Evolutionary conservation across 2,888 invertebrate species (phyloP).

Genomic region (Morinoia aosen): DNA sequence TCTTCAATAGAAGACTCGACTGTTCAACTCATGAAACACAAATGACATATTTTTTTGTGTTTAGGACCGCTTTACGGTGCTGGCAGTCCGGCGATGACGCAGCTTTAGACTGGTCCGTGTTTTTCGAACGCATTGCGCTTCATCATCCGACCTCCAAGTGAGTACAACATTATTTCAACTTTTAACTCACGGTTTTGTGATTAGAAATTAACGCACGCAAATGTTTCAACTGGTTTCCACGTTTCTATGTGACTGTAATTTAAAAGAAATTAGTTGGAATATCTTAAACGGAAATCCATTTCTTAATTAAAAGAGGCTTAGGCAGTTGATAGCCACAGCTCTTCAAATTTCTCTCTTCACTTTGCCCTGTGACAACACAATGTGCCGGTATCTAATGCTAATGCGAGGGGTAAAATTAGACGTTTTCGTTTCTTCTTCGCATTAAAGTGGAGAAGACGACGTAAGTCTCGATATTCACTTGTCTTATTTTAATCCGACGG

Average conservation of each 20-base stretch:
- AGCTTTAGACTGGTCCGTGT: conserved; percentile 33
- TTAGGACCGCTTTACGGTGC: not conserved
- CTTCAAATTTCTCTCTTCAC: too few species aligned
- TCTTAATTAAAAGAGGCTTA: not conserved
- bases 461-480: not conserved
- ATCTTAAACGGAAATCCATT: not conserved
- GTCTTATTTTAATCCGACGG: not conserved
- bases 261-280: too few species aligned
- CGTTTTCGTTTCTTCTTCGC: not conserved
- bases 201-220: too few species aligned
- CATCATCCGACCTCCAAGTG: not conserved
- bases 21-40: not conserved
- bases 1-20: not conserved
- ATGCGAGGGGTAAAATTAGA: not conserved
- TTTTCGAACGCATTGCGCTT: conserved; percentile 6
- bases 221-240: too few species aligned
- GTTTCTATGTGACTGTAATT: too few species aligned
- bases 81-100: not conserved
- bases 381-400: not conserved
- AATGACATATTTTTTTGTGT: not conserved
- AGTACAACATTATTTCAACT: not conserved
- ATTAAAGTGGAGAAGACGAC: not conserved
- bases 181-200: not conserved
- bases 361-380: not conserved
- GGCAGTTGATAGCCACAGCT: too few species aligned